Conservation (phyloP, 1,140 invertebrate genomes). For the Tetramorium parvispinum region DNA sequence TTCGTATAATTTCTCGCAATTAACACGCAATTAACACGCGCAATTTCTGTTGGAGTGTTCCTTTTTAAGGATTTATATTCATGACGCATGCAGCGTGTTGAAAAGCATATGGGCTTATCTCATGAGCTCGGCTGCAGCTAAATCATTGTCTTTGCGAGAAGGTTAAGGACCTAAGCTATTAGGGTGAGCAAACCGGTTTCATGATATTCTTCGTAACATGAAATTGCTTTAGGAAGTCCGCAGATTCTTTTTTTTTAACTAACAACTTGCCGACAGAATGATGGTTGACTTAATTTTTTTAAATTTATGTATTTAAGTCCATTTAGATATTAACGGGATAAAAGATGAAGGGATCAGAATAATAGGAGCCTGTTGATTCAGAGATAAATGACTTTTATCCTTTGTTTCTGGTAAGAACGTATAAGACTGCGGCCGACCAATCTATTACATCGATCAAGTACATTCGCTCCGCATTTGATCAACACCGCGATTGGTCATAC, state of each 20-base stretch:
- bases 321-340: background rate
- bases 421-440: background rate
- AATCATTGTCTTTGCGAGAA: conserved; percentile 52
- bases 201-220: conserved; percentile 28
- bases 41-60: background rate
- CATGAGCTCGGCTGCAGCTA: conserved; percentile 19
- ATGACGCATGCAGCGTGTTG: background rate
- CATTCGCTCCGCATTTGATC: conserved; percentile 45
- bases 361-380: background rate
- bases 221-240: conserved; percentile 24
- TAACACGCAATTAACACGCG: background rate
- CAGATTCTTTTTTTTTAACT: conserved; percentile 8
- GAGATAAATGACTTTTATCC: background rate
- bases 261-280: background rate
- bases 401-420: conserved; percentile 16
- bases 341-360: background rate
- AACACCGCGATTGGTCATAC: conserved; percentile 21
- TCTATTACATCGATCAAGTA: conserved; percentile 32
- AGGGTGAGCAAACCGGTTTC: conserved; percentile 45
- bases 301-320: background rate
- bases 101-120: conserved; percentile 25
- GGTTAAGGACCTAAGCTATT: conserved; percentile 48
- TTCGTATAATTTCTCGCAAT: conserved; percentile 7
- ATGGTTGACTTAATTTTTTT: background rate
- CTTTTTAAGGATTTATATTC: background rate